Evolutionary conservation across 53 echinoderm and acorn worm genomes (phyloP), one percentile per base, ranked within the genome.

Genomic region (Stichopus horrens): DNA sequence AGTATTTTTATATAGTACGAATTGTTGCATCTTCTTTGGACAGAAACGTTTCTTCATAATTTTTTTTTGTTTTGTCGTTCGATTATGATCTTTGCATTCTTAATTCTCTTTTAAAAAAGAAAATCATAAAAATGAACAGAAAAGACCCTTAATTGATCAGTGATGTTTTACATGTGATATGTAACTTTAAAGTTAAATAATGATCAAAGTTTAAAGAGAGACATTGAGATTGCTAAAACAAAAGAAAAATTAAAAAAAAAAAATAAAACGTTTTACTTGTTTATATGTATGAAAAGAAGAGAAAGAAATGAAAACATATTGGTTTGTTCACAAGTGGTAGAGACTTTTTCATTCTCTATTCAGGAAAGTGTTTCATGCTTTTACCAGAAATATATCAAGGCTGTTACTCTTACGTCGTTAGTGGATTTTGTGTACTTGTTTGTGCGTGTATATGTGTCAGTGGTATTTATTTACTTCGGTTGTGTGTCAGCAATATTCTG

Each of bases 371-470:
- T 63, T 63, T 63, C 11, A 63, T 63, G 63, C 63, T 37, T 63
- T 63, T 63, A 63, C 63, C 63, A 63, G 63, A 63, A 63, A 63
- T 63, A 63, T 63, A 63, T 63, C 63, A 63, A 63, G 63, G 63
- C 63, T 63, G 63, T 63, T 63, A 63, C 63, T 63, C 63, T 63
- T 63, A 16, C 63, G 37, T 37, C 37, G 37, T 37, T 37, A 37
- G 37, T 37, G 37, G 2, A 37, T 37, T 37, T 37, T 37, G 37
- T 37, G 37, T 37, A 37, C 37, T 37, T 37, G 37, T 37, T 37
- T 37, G 1, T 37, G 37, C 37, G 37, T 37, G 37, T 37, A 37
- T 37, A 37, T 37, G 37, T 37, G 37, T 37, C 37, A 37, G 0
- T 37, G 37, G 37, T n/a, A n/a, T n/a, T 37, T 37, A 1, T 37